Conservation (phyloP, 2,113 vertebrate genomes). For the Trematocara stigmaticum region DNA sequence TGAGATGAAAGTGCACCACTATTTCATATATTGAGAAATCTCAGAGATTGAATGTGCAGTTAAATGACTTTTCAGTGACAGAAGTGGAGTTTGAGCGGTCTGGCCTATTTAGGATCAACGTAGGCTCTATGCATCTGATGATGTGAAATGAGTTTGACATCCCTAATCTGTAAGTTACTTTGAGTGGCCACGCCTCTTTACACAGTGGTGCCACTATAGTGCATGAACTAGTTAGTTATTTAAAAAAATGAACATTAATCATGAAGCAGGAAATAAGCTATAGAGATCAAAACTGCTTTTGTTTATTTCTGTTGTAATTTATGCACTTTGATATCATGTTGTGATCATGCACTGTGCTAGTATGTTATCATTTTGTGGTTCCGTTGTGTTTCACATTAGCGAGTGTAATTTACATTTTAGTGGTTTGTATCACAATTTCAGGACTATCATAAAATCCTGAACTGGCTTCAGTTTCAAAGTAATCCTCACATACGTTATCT, state of each 20-base stretch:
- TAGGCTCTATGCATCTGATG: accelerated
- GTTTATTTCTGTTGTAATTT: background rate
- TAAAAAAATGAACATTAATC: background rate
- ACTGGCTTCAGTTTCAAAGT: background rate
- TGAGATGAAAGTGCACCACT: background rate
- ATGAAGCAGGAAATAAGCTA: background rate
- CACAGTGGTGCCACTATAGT: background rate
- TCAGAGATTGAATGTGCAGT: background rate
- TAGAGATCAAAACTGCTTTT: background rate
- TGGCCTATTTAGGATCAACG: background rate
- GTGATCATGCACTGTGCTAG: background rate
- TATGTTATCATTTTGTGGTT: background rate
- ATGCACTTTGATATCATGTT: background rate
- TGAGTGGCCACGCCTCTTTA: background rate
- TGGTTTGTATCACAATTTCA: background rate
- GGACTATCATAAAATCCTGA: background rate
- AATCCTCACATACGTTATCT: background rate
- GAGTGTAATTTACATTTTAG: background rate
- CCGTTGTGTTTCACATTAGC: background rate
- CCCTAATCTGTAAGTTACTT: background rate
- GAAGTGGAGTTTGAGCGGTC: background rate
- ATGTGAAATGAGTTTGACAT: background rate
- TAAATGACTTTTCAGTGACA: background rate
- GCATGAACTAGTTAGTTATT: background rate
- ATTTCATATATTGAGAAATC: background rate